Evolutionary conservation across 2,113 vertebrate species (phyloP), one percentile per base, ranked within the genome.

Genomic region (Sander lucioperca): DNA sequence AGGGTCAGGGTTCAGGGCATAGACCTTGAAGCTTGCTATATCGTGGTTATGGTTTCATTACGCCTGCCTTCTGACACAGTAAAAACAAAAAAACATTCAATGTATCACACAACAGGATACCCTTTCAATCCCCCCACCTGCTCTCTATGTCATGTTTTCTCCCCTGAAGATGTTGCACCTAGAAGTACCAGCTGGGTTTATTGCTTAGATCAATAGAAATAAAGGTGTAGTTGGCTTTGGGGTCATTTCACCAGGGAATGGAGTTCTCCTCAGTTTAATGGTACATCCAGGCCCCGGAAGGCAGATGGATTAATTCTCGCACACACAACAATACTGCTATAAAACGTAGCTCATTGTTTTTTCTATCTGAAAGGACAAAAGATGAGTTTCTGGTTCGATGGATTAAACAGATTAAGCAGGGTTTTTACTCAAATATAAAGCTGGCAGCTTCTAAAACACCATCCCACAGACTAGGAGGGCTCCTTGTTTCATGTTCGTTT

Each of bases 391-490:
- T 89, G 66, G 73, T 82, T 43, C 85, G 66, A 72, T 84, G 83
- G 84, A 91, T 90, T 83, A 82, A 86, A 82, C 71, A 47, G 83
- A 77, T 90, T 86, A 88, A 82, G 19, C n/a, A 58, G 30, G 47
- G 36, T 84, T n/a, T n/a, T n/a, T 47, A 53, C 58, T 81, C 69
- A 75, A 80, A 88, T 66, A 85, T 73, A 73, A 75, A 85, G 70
- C 77, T 68, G 27, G 48, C 39, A 53, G 64, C 70, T 67, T 77
- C 30, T 65, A 33, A 70, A 83, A 39, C 53, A 82, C 47, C 39
- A 19, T 66, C 36, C 50, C 45, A 71, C 21, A 36, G 56, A 50
- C 21, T 33, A 12, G 66, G 33, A 64, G 5, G n/a, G 12, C 25
- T 65, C 23, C 1, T 14, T 51, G 11, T 48, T 57, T 45, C 6